These are phyloP conservation scores for Pelobates fuscus DNA, from an alignment of 2,113 vertebrate species.

Conservation along the genomic window DNA sequence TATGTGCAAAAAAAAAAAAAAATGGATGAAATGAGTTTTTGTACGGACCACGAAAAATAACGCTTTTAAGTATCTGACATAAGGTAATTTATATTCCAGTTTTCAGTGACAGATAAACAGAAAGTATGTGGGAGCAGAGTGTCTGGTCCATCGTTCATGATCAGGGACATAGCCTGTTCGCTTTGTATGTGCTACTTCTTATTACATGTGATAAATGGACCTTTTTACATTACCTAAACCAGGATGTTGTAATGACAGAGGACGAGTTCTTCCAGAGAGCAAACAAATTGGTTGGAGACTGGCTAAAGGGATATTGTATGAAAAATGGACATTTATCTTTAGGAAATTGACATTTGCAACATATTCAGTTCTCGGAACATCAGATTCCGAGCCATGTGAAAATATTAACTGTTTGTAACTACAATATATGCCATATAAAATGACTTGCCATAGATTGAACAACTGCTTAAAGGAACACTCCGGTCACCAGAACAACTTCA, in stretches of 20 bases:
- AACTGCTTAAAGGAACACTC: too few species aligned
- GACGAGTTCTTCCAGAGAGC: neutral
- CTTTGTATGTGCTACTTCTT: neutral
- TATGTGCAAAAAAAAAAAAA: neutral
- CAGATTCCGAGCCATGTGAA: too few species aligned
- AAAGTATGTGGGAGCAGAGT: neutral
- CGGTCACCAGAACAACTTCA: too few species aligned
- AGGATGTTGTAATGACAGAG: neutral
- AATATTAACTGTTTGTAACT: too few species aligned
- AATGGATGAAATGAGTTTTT: neutral
- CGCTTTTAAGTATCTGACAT: constrained; percentile 1
- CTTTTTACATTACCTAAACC: neutral
- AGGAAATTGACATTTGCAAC: too few species aligned
- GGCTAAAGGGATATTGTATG: too few species aligned
- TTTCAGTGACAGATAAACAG: neutral
- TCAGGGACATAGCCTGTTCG: neutral
- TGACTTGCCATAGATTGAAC: too few species aligned
- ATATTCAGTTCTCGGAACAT: too few species aligned
- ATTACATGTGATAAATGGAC: neutral
- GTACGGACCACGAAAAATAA: neutral
- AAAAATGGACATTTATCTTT: too few species aligned
- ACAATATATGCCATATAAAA: too few species aligned
- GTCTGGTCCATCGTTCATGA: neutral
- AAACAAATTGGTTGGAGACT: too few species aligned
- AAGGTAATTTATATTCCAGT: neutral